Evolutionary conservation across 2,888 invertebrate genomes (phyloP), one percentile per base, ranked within the genome.

Genomic region (Aspidiotus destructor): DNA sequence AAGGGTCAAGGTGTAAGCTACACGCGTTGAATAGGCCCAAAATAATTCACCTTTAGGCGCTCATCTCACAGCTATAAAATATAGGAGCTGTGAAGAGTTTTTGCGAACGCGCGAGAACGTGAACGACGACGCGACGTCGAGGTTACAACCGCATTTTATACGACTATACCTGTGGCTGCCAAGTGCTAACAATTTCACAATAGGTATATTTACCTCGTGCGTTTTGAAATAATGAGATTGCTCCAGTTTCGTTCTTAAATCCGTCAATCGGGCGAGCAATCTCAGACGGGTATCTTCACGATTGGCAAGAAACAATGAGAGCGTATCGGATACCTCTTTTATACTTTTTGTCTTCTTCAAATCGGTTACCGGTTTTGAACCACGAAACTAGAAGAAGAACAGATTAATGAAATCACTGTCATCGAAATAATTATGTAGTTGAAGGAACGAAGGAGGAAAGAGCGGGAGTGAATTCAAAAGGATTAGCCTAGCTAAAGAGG

Each of bases 331-430:
- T 11, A 93, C 87, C 76, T 93, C 88, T 41, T 84, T 83, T 68
- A 83, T 83, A 61, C 86, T 87, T 74, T 89, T 88, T 42, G 95
- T 87, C 74, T 86, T 90, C 79, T 96, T 93, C 71, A 96, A 80
- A 77, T 95, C 92, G 62, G 89, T 92, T 28, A 90, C 85, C 0
- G 92, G 92, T 0, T 87, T 84, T 71, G 86, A 83, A 28, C 92
- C 89, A 13, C 89, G 85, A 74, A 91, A 82, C 80, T 81, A 73
- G 16, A 28, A 11, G 60, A 48, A 53, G 60, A 67, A 67, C n/a
- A 55, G 28, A 52, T 11, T 28, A 28, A 28, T 28, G 28, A 28
- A 28, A 28, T 28, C 28, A 28, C 5, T 28, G 28, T 28, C 28
- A 28, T 28, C 28, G 28, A 28, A 28, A 28, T 28, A 28, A 5